phyloP scores from a whole-genome alignment of 2,797 vertebrate species.

The Tragopan temminckii region DNA sequence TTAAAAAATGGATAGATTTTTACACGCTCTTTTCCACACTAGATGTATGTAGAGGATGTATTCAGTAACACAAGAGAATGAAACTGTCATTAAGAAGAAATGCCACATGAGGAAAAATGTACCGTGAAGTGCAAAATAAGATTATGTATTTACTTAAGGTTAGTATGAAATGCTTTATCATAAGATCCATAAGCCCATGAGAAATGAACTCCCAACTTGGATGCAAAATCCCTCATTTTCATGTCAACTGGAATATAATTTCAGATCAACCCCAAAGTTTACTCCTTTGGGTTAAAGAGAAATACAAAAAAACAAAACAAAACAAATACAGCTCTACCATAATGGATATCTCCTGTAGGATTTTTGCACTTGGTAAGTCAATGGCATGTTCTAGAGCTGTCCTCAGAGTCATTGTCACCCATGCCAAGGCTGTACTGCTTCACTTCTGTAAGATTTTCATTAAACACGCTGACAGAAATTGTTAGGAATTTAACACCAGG shows the following conservation, averaged over 20 bases:
- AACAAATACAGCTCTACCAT: not conserved
- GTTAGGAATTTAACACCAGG: conserved; percentile 18
- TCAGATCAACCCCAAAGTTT: not conserved
- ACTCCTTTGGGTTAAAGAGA: not conserved
- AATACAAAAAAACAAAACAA: not conserved
- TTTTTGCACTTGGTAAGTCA: not conserved
- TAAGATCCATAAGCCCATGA: not conserved
- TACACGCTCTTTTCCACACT: not conserved
- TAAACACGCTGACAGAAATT: conserved; percentile 4
- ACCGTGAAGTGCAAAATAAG: not conserved
- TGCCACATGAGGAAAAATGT: not conserved
- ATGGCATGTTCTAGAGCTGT: not conserved
- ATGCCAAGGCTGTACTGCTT: not conserved
- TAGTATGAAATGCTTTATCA: not conserved
- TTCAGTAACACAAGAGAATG: not conserved
- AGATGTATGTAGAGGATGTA: not conserved
- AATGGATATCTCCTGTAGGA: not conserved
- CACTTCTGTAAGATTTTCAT: not conserved
- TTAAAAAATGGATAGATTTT: not conserved
- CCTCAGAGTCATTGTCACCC: not conserved
- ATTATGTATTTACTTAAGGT: not conserved
- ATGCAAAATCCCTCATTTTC: not conserved
- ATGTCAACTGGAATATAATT: not conserved
- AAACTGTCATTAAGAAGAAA: not conserved
- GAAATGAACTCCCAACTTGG: not conserved